Evolutionary conservation across 2,113 vertebrate species (phyloP).

Genomic region (Vidua macroura): DNA sequence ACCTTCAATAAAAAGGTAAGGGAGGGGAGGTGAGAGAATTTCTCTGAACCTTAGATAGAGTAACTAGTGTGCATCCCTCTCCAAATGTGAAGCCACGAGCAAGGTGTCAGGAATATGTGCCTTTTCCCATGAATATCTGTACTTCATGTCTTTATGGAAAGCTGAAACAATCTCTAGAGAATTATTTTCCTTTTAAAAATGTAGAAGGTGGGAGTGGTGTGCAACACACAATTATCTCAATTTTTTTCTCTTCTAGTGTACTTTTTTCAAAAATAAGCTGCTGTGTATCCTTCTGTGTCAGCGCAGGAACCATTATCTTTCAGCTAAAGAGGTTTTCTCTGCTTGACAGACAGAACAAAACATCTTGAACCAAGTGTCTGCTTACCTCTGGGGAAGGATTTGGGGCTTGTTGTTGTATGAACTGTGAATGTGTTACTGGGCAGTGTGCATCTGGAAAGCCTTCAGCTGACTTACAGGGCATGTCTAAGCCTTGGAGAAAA

Average conservation of each 20-base stretch:
- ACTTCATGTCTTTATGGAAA: background rate
- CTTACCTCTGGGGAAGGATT: background rate
- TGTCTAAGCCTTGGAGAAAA: background rate
- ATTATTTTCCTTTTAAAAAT: background rate
- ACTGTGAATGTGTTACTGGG: background rate
- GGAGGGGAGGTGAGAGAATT: background rate
- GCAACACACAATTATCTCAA: background rate
- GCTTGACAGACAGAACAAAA: conserved; percentile 3
- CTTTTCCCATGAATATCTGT: background rate
- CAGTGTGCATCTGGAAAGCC: background rate
- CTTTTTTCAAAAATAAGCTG: background rate
- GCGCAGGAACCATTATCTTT: background rate
- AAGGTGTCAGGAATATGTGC: background rate
- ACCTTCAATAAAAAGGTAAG: background rate
- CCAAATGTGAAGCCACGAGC: background rate
- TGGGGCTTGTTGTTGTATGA: background rate
- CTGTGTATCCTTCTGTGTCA: background rate
- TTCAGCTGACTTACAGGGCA: background rate
- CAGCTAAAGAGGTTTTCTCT: background rate
- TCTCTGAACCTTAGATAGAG: background rate
- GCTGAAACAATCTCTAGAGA: background rate
- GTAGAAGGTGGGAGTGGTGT: no score
- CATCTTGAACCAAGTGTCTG: background rate
- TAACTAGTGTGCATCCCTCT: background rate
- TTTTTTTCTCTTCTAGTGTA: background rate